phyloP scores from a whole-genome alignment of 2,797 vertebrate genomes.

The Falco concolor region DNA sequence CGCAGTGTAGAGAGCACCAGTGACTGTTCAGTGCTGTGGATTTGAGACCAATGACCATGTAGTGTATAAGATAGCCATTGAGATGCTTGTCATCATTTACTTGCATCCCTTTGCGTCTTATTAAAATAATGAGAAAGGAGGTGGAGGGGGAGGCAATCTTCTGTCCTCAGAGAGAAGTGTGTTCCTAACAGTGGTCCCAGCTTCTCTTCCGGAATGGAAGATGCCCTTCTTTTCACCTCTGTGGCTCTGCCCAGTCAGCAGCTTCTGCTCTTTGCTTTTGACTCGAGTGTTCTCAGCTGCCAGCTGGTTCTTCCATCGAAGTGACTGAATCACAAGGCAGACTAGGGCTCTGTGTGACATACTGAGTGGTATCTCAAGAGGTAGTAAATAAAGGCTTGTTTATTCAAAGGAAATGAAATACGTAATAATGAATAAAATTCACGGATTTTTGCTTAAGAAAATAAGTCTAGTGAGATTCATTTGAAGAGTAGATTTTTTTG shows the following conservation, averaged over 20 bases:
- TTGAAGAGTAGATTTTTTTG: background rate
- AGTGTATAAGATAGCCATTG: background rate
- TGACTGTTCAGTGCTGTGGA: background rate
- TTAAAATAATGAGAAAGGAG: background rate
- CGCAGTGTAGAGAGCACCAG: background rate
- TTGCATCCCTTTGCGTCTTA: background rate
- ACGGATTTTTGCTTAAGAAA: conserved; percentile 21
- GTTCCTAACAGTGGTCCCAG: background rate
- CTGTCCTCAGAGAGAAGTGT: background rate
- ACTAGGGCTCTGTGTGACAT: background rate
- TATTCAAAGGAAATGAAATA: conserved; percentile 29
- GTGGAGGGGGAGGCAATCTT: background rate
- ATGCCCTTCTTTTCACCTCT: background rate
- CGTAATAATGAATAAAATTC: background rate
- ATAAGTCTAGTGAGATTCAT: background rate
- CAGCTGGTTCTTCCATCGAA: background rate
- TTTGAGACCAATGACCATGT: background rate
- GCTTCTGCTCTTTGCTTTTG: background rate
- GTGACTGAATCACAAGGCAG: background rate
- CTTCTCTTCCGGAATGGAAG: background rate
- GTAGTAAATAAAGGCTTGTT: background rate
- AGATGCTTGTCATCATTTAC: background rate
- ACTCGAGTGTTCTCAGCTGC: background rate
- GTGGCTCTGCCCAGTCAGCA: background rate
- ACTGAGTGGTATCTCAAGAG: background rate